Evolutionary conservation across 2,888 invertebrate genomes (phyloP), one percentile per base, ranked within the genome.

Genomic region (Luperina testacea): DNA sequence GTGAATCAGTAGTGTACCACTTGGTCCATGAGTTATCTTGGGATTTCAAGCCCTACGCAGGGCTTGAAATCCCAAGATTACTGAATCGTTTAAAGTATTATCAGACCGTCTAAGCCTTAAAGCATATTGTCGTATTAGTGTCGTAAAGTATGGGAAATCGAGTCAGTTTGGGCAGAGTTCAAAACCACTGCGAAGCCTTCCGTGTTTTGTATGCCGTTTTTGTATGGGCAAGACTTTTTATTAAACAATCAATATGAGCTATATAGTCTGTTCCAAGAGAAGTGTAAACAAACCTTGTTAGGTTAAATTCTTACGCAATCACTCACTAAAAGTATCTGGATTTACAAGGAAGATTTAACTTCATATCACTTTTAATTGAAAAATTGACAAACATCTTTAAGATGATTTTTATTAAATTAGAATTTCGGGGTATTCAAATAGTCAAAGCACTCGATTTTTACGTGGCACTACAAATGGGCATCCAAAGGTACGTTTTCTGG

Each of bases 81-180:
- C 15, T 27, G 17, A 24, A 59, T 38, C 3, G 5, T n/a, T n/a
- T 17, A 51, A 48, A 27, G 3, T 57, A n/a, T 17, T 32, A 32
- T 51, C 24, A 11, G 32, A n/a, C 20, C 3, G 51, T 27, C 57
- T 38, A 20, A 13, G 4, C 13, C 45, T 11, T 45, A 45, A 0
- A 11, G 45, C 20, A 45, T 70, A 9, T 48, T 13, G 27, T 51
- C 8, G 20, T 32, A 24, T 24, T 27, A 42, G 48, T 53, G 1
- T 32, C 57, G n/a, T n/a, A 32, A 51, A 57, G 2, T 51, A 38
- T 57, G 13, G n/a, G 9, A 38, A 69, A 24, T 80, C 84, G 81
- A 67, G 82, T 72, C 75, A 80, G 63, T 83, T 80, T 84, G n/a
- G 81, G 20, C 63, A 45, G 75, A 75, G 32, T 20, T 59, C 24